These are phyloP conservation scores for Yponomeuta cagnagella DNA, from an alignment of 2,888 invertebrate genomes.

Conservation along the genomic window DNA sequence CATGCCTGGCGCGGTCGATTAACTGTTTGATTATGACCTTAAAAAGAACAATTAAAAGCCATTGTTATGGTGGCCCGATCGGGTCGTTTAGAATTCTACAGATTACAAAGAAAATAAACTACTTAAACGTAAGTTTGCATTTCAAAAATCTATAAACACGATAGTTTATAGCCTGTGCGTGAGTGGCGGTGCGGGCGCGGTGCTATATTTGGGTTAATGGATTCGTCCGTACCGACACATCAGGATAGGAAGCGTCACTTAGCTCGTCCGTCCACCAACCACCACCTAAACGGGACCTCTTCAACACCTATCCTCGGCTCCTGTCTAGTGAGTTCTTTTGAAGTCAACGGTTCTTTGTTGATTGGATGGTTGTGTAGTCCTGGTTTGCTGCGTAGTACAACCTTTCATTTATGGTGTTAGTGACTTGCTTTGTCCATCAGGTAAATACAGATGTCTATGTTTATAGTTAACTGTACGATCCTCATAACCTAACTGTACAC, in stretches of 20 bases:
- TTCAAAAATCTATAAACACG: constrained; percentile 6
- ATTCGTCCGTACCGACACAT: constrained; percentile 66
- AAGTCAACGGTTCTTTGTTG: not conserved
- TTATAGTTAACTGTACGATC: constrained; percentile 21
- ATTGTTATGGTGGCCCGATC: too few species aligned
- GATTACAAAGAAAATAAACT: not conserved
- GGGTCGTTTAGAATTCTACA: too few species aligned
- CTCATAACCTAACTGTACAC: constrained; percentile 26
- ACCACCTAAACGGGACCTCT: constrained; percentile 9
- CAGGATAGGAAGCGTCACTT: constrained; percentile 71
- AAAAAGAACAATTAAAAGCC: too few species aligned
- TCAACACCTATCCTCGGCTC: not conserved
- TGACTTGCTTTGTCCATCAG: not conserved
- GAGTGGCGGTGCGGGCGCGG: constrained; percentile 58
- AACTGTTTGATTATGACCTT: too few species aligned
- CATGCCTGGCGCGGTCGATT: not conserved
- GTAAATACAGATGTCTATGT: not conserved
- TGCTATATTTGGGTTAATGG: constrained; percentile 75
- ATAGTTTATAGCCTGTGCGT: constrained; percentile 33
- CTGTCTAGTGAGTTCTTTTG: not conserved
- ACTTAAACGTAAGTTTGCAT: not conserved
- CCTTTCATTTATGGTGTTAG: not conserved
- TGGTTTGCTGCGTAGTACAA: not conserved
- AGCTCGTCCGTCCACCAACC: constrained; percentile 26
- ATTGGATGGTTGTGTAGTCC: not conserved